phyloP scores from a whole-genome alignment of 2,797 vertebrate species.

The Crax fasciolata region DNA sequence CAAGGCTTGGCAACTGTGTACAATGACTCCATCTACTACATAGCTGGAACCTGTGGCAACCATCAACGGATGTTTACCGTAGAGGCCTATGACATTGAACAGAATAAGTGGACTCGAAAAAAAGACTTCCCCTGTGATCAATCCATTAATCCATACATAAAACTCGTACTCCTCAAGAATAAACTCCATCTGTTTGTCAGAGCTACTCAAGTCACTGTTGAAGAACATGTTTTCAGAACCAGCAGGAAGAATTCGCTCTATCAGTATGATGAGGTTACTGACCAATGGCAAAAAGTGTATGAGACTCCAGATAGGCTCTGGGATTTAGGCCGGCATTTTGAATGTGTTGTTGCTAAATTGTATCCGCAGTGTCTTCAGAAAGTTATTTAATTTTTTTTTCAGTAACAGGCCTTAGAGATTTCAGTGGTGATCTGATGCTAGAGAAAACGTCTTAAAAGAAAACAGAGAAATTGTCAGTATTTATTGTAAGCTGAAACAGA shows the following conservation, averaged over 20 bases:
- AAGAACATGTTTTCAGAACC: conserved; percentile 98
- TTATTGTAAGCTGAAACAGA: conserved; percentile 86
- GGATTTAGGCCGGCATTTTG: conserved; percentile 99
- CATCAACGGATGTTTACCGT: conserved; percentile 97
- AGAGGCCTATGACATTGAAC: conserved; percentile 96
- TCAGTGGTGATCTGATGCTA: conserved; percentile 74
- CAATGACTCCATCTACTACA: conserved; percentile 95
- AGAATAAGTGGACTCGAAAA: conserved; percentile 93
- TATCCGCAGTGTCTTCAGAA: conserved; percentile 99
- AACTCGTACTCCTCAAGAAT: conserved; percentile 93
- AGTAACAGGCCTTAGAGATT: conserved; percentile 76
- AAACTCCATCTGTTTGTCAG: conserved; percentile 96
- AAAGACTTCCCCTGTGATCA: conserved; percentile 96
- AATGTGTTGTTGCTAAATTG: conserved; percentile 98
- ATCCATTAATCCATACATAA: conserved; percentile 97
- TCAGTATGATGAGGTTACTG: conserved; percentile 92
- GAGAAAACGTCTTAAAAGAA: conserved; percentile 77
- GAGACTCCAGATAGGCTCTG: conserved; percentile 98
- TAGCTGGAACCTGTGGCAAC: conserved; percentile 95
- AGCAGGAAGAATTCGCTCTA: conserved; percentile 99
- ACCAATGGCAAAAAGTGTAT: conserved; percentile 95
- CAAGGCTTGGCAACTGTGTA: conserved; percentile 95
- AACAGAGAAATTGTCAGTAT: conserved; percentile 85
- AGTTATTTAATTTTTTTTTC: conserved; percentile 89
- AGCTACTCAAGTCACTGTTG: conserved; percentile 98